Evolutionary conservation across 2,888 invertebrate genomes (phyloP), one percentile per base, ranked within the genome.

Genomic region (Mythimna loreyi): DNA sequence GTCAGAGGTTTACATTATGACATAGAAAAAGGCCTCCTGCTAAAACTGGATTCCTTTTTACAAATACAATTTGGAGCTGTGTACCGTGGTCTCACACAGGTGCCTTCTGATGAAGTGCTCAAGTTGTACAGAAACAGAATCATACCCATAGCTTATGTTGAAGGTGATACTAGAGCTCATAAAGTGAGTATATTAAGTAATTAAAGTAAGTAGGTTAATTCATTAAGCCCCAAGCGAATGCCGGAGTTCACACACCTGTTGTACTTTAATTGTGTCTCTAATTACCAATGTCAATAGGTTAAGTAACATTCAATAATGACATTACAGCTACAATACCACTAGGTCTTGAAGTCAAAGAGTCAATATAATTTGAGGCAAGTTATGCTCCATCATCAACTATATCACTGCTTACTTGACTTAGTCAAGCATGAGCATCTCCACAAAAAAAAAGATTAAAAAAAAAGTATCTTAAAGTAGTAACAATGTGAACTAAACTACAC

Each of bases 1-100:
- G 98, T 99, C 1, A 97, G 99, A 76, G 99, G 99, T 45, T 96
- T 99, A n/a, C 99, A 99, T 94, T 99, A 99, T 96, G 99, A 99
- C 91, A 98, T 99, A 88, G 98, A 98, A 92, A 99, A 99, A 94
- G 99, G 99, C 4, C 95, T 99, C 19, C 96, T 99, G 30, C 96
- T 99, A 84, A 99, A 99, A 92, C 96, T 99, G 84, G 99, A 99
- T 94, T 98, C 99, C 2, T 99, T 99, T 92, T 97, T 99, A 82
- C 99, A 99, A 97, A 99, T 99, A 81, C 99, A 99, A 92, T 97
- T 99, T 90, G 99, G 99, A 57, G 98, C 99, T 1, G 99, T 99
- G 0, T 99, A 99, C 92, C 96, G 98, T 84, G 99, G 99, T 3
- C 92, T 98, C 21, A 97, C 97, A 55, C 97, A 97, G 25, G 96